Percentiles rank a stretch among this genome's conserved stretches.
Evolutionary conservation across 2,113 vertebrate species (phyloP).

Genomic region (Mesitornis unicolor): DNA sequence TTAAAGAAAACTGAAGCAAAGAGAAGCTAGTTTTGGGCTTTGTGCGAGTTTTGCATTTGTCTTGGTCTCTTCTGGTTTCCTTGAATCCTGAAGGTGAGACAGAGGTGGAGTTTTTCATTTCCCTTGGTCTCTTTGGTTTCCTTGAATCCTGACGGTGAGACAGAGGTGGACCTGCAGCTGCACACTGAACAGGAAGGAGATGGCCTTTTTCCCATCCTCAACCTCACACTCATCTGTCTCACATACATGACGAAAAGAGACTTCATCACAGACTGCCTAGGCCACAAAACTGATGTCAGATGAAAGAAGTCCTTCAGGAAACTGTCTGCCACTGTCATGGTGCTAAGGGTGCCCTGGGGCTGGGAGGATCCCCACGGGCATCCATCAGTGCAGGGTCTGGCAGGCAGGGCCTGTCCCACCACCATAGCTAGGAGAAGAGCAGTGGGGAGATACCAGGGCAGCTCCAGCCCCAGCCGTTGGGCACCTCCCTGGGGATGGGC

Average conservation of each 20-base stretch:
- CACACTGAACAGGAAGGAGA: not conserved
- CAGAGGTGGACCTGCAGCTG: not conserved
- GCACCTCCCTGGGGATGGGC: not conserved
- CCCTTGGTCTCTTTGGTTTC: not conserved
- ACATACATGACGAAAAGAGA: not conserved
- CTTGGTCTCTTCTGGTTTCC: not conserved
- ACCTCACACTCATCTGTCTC: not conserved
- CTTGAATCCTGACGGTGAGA: not conserved
- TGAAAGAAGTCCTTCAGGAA: not conserved
- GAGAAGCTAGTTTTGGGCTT: not conserved
- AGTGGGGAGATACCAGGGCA: rapidly evolving
- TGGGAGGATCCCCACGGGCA: rapidly evolving
- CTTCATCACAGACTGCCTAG: not conserved
- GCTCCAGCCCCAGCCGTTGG: rapidly evolving
- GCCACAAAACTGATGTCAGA: not conserved
- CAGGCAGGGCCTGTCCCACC: not conserved
- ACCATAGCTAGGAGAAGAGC: not conserved
- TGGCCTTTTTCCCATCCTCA: not conserved
- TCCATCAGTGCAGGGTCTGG: not conserved
- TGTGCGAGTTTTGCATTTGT: not conserved
- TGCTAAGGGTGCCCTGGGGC: not conserved
- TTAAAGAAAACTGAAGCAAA: not conserved
- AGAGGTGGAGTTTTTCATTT: too few relatives aligned
- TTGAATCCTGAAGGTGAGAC: not conserved
- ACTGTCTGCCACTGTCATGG: rapidly evolving